These are phyloP conservation scores for Scolanthus callimorphus DNA, from an alignment of 92 coral and sea anemone genomes.

Conservation along the genomic window DNA sequence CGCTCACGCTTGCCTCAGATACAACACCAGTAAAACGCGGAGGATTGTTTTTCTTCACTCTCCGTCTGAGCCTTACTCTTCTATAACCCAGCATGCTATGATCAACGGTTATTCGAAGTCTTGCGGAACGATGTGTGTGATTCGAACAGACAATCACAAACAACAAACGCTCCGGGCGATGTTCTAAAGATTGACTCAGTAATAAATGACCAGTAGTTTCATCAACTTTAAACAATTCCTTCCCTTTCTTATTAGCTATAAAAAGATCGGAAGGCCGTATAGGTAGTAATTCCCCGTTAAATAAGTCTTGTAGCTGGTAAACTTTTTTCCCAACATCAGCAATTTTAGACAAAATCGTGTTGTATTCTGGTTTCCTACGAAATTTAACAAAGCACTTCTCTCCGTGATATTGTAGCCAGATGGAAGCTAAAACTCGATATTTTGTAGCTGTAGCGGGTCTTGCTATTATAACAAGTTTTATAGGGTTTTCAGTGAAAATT, in stretches of 20 bases:
- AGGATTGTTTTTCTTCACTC: constrained; percentile 39
- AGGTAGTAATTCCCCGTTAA: constrained; percentile 6
- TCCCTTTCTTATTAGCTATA: constrained; percentile 32
- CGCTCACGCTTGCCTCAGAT: constrained; percentile 46
- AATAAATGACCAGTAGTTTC: constrained; percentile 51
- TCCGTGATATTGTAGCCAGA: constrained; percentile 32
- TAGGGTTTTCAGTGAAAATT: constrained; percentile 43
- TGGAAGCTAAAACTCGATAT: constrained; percentile 14
- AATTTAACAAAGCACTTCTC: constrained; percentile 57
- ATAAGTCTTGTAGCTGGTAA: constrained; percentile 39
- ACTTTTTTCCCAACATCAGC: constrained; percentile 55
- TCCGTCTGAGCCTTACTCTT: constrained; percentile 47
- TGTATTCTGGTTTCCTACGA: constrained; percentile 23
- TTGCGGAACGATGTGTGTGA: constrained; percentile 32
- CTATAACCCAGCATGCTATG: constrained; percentile 15
- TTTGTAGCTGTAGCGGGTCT: constrained; percentile 41
- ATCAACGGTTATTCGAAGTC: constrained; percentile 52
- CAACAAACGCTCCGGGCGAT: constrained; percentile 19
- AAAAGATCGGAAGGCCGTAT: constrained; percentile 36
- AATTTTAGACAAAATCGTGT: constrained; percentile 30
- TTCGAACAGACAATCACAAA: not conserved
- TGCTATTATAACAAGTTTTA: constrained; percentile 48
- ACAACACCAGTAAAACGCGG: constrained; percentile 64
- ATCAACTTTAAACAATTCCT: constrained; percentile 55
- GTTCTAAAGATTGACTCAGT: constrained; percentile 52